phyloP scores from a whole-genome alignment of 2,888 invertebrate species.

The Zaprionus lineosus region DNA sequence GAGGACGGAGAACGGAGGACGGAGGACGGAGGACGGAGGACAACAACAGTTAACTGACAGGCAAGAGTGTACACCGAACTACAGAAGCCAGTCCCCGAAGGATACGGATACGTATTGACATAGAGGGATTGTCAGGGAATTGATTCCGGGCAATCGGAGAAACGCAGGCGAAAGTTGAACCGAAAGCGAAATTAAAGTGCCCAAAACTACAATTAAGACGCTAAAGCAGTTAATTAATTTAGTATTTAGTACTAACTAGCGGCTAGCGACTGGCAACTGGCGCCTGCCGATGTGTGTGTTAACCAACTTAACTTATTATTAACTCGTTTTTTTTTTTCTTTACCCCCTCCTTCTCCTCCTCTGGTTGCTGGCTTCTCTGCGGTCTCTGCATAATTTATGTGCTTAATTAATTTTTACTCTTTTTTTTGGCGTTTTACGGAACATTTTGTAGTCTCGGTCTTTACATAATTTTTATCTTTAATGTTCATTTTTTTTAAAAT shows the following conservation, averaged over 20 bases:
- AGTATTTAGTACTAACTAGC: conserved; percentile 44
- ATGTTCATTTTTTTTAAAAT: conserved; percentile 23
- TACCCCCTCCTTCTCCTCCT: no score
- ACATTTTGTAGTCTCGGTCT: conserved; percentile 39
- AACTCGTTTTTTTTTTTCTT: conserved; percentile 37
- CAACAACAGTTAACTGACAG: no score
- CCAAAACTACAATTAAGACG: conserved; percentile 65
- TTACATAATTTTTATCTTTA: conserved; percentile 50
- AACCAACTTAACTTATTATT: conserved; percentile 71
- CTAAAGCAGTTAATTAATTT: conserved; percentile 72
- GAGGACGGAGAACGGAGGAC: no score
- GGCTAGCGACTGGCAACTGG: conserved; percentile 27
- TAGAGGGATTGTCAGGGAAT: conserved; percentile 14
- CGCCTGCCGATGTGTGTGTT: conserved; percentile 65
- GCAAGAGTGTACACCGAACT: no score
- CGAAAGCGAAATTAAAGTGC: conserved; percentile 22
- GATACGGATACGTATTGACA: conserved; percentile 45
- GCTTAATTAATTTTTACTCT: conserved; percentile 63
- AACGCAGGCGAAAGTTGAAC: conserved; percentile 59
- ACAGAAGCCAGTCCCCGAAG: conserved; percentile 45
- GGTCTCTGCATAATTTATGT: conserved; percentile 70
- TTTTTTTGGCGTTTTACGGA: conserved; percentile 39
- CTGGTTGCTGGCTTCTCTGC: neutral
- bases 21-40: no score
- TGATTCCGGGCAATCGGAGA: conserved; percentile 47